Base-by-base conservation (phyloP, 1,140 invertebrate species). In the Aphaenogaster rudis region DNA sequence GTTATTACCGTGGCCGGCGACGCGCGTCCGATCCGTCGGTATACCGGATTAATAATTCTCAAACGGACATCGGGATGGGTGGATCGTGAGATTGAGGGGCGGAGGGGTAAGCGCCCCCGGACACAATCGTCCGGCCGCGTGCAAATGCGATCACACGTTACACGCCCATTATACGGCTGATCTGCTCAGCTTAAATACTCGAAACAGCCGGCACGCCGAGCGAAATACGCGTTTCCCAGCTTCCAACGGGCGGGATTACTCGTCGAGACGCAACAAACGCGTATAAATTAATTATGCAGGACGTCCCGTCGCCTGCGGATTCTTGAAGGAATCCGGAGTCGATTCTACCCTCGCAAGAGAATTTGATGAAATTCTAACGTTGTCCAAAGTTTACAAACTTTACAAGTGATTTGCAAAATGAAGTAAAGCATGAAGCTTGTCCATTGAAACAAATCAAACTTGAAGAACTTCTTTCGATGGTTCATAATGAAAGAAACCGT, bases 131-230 rank as follows among this genome's bases (percentile, higher is more conserved):
- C 74, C n/a, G 74, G 15, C 57, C 77, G 61, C n/a, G 59, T 59
- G 77, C 77, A 66, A 79, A 79, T 79, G 61, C 61, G 61, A 79
- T 79, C 77, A 52, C 77, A 79, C 63, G 78, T 80, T 78, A 78
- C 21, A 42, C 17, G 59, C 21, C 63, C 61, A 67, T 80, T 80
- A 67, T 21, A 67, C 63, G 63, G 45, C 63, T 67, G 63, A 80
- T 80, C 48, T 54, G 78, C 76, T 63, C 76, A 59, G 76, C 48
- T 80, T 80, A 67, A 80, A 80, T 80, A 54, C 63, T 67, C 78
- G 78, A 67, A 80, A 80, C 78, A 67, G 61, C 77, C 77, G 77
- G 61, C 28, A 61, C 42, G 45, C 21, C 13, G 45, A 7, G 6
- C 33, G 33, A 36, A 36, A 79, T 42, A 39, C 15, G 63, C 59